Conservation (phyloP, 2,113 vertebrate genomes). For the Neoarius graeffei region DNA sequence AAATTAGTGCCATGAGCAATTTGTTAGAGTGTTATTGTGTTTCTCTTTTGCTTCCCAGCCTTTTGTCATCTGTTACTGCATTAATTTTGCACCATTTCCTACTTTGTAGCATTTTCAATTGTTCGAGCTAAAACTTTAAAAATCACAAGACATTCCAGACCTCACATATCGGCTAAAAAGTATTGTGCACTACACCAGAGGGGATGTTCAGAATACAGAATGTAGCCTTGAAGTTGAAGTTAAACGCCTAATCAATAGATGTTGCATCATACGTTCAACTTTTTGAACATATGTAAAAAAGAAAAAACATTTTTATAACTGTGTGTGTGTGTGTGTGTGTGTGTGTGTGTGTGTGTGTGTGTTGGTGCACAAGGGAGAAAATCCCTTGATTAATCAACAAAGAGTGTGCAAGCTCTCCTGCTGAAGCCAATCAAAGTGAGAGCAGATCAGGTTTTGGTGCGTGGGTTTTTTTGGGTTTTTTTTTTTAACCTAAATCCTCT, state of each 20-base stretch:
- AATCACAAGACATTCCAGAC: background rate
- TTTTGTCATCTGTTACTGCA: constrained; percentile 17
- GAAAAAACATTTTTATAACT: constrained; percentile 7
- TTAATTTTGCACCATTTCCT: constrained; percentile 11
- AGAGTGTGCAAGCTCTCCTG: constrained; percentile 70
- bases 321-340: constrained; percentile 31
- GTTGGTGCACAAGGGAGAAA: constrained; percentile 66
- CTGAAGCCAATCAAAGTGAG: constrained; percentile 75
- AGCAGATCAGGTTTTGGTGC: constrained; percentile 65
- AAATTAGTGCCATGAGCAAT: constrained; percentile 30
- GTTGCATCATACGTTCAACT: background rate
- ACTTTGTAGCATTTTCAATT: background rate
- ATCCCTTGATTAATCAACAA: constrained; percentile 79
- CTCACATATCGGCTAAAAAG: background rate
- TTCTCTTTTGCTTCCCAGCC: background rate
- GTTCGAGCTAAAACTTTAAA: background rate
- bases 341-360: constrained; percentile 26
- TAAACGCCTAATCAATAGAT: background rate
- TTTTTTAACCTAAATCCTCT: constrained; percentile 73
- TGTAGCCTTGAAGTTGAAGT: background rate
- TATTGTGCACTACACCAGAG: background rate
- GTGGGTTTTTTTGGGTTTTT: constrained; percentile 20
- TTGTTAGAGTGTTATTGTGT: constrained; percentile 26
- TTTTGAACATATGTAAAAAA: background rate
- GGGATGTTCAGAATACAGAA: background rate